phyloP scores from a whole-genome alignment of 2,113 vertebrate species.

The Motacilla alba region DNA sequence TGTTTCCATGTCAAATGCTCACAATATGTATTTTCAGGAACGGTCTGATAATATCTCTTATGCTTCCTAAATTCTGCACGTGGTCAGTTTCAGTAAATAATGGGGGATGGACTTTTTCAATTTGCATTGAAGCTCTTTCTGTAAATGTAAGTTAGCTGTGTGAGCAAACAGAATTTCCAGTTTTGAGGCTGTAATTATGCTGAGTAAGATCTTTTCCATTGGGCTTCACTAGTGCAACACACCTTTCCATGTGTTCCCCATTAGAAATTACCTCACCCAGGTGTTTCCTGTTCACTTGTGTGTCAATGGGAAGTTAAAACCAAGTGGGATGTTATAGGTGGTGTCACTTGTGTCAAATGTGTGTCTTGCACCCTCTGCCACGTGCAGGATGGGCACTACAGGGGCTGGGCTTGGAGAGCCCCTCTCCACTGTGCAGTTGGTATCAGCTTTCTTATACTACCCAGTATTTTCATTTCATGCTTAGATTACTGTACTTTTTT shows the following conservation, averaged over 20 bases:
- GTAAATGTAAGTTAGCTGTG: neutral
- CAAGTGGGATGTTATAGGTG: accelerated
- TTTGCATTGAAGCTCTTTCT: neutral
- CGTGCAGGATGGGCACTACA: neutral
- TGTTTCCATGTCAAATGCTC: neutral
- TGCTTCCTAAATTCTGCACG: neutral
- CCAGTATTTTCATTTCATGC: neutral
- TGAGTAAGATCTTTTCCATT: neutral
- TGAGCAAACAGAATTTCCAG: neutral
- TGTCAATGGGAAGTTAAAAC: neutral
- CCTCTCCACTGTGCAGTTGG: neutral
- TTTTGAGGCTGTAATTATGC: neutral
- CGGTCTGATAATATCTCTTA: neutral
- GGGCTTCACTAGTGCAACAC: neutral
- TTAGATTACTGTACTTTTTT: neutral
- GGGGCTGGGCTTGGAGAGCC: neutral
- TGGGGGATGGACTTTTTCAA: neutral
- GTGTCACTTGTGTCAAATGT: neutral
- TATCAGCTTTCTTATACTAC: neutral
- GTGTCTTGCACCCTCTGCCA: neutral
- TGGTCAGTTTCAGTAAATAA: neutral
- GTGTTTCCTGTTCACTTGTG: neutral
- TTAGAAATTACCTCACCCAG: neutral
- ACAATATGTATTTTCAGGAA: neutral
- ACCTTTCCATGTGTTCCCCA: neutral